Evolutionary conservation across 2,797 vertebrate genomes (phyloP), one percentile per base, ranked within the genome.

Genomic region (Cuculus canorus): DNA sequence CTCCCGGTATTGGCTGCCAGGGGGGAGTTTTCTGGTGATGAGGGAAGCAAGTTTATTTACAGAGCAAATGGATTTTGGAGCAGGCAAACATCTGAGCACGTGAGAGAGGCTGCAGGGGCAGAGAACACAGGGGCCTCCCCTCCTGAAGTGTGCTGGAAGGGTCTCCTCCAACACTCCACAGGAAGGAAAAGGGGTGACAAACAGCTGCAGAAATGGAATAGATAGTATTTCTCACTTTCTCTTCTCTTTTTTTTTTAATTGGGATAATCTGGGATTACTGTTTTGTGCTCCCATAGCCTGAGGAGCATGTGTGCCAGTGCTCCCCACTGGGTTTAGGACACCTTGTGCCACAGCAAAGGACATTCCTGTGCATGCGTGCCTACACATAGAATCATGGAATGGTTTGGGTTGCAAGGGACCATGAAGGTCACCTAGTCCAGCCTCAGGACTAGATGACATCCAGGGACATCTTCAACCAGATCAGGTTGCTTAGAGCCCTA

Each of bases 11-110:
- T 82, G 86, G 68, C 93, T 83, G 84, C 71, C 83, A 22, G 1
- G 39, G 65, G 72, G 90, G 89, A 93, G 96, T 53, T 96, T 95
- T 88, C 90, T 95, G 92, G 90, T 5, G 27, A 47, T 4, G 76
- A 81, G 79, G 60, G 88, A 94, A 94, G 56, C 73, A 65, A 95
- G 85, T 90, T 95, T 96, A 95, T 96, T 96, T 95, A 91, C 95
- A 94, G 70, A 95, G 88, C 79, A 93, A 96, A 88, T 27, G 88
- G 92, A 82, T 97, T 94, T 95, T 76, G 77, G 84, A 95, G 93
- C 82, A 96, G 69, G 89, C 92, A 95, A 96, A 95, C 89, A 94
- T 88, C 47, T 59, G 83, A 96, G 89, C 92, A 92, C 5, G 41
- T 86, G 92, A 93, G 95, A 70, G 68, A 92, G 85, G 69, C 90